Base-by-base conservation (phyloP, 2,888 invertebrate species). In the Oligia fasciuncula region DNA sequence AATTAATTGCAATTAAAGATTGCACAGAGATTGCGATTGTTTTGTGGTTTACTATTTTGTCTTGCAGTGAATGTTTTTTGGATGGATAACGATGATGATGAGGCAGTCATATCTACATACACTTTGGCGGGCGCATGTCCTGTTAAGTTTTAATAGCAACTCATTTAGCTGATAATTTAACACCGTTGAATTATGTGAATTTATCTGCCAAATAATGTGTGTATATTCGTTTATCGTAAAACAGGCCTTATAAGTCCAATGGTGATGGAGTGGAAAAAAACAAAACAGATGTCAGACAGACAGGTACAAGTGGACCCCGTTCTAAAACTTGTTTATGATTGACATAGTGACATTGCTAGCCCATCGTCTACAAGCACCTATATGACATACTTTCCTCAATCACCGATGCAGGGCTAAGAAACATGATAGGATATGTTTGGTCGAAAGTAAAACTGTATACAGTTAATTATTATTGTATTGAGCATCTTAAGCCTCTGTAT, bases 261-360 rank as follows among this genome's bases (percentile, higher is more conserved):
- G 29, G 43, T 8, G 17, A 65, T 40, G 0, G 2, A 60, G 14
- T 57, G 5, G 3, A 14, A 11, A 62, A 68, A 68, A 65, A 11
- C 23, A 23, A 11, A 69, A 68, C 35, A n/a, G 17, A 57, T 65
- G 17, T 11, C 40, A 49, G 46, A 69, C 68, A 68, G 75, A 63
- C 54, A 79, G 43, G 73, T 77, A 60, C 68, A 71, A 74, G 72
- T 77, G n/a, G n/a, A 57, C 74, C 43, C 68, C 74, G 35, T 81
- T 77, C 19, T 57, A 69, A 72, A 84, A 84, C 81, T 68, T 13
- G 81, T 84, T 81, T 81, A 69, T 81, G 84, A 74, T 67, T 84
- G 84, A 84, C 84, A 84, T 65, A 84, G 81, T 84, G 77, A 81
- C 84, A 81, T 74, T 63, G 63, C 67, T 65, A 67, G 77, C 77